Conservation (phyloP, 2,888 invertebrate species). For the Euspilapteryx auroguttella region DNA sequence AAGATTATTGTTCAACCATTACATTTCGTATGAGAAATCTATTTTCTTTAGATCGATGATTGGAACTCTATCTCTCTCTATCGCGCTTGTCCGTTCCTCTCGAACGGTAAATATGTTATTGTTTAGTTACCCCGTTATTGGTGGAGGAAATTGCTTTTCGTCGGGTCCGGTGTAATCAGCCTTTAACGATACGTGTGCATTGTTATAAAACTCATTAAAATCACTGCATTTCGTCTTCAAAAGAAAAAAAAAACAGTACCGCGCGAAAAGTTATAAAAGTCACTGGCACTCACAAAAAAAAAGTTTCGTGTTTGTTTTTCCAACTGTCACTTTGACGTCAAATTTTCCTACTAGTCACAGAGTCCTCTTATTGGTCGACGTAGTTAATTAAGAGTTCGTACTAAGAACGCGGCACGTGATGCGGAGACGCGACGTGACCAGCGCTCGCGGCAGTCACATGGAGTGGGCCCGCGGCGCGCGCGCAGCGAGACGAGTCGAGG, state of each 20-base stretch:
- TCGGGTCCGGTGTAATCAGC: neutral
- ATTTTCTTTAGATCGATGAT: slow-evolving; percentile 48
- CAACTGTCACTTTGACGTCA: too few relatives aligned
- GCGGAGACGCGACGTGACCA: slow-evolving; percentile 33
- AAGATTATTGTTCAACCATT: slow-evolving; percentile 52
- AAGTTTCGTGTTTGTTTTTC: too few relatives aligned
- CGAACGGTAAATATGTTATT: slow-evolving; percentile 41
- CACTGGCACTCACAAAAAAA: too few relatives aligned
- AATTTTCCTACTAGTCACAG: too few relatives aligned
- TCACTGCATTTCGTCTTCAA: too few relatives aligned
- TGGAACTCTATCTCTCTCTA: slow-evolving; percentile 22
- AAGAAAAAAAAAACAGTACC: too few relatives aligned
- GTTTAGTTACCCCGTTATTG: slow-evolving; percentile 47
- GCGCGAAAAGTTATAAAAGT: too few relatives aligned
- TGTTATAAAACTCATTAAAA: too few relatives aligned
- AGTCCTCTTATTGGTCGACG: too few relatives aligned
- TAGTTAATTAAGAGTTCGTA: too few relatives aligned
- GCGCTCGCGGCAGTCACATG: slow-evolving; percentile 58
- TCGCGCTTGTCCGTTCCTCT: slow-evolving; percentile 19
- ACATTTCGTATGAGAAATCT: slow-evolving; percentile 57
- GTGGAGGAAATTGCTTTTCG: slow-evolving; percentile 25
- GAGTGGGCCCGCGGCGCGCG: slow-evolving; percentile 28
- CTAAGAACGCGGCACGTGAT: neutral
- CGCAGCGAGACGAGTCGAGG: slow-evolving; percentile 36
- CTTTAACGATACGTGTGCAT: too few relatives aligned